These are phyloP conservation scores for Cryptotermes secundus DNA, from an alignment of 1,140 invertebrate species.

Conservation along the genomic window DNA sequence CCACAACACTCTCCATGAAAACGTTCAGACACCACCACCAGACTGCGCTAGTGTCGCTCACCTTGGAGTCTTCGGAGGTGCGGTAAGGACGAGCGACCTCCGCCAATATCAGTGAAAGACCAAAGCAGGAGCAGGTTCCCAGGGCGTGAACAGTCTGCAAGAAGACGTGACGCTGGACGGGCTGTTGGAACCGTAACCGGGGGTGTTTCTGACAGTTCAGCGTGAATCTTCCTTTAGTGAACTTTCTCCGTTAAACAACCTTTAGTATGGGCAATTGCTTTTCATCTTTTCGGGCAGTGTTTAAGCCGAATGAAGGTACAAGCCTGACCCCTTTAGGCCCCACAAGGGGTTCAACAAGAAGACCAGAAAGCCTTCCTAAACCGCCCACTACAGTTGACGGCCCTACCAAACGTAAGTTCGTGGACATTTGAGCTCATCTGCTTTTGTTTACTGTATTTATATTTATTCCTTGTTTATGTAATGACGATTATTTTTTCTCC, in stretches of 20 bases:
- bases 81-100: background rate
- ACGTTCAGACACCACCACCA: background rate
- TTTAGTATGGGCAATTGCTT: slow-evolving; percentile 35
- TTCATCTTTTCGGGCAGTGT: slow-evolving; percentile 34
- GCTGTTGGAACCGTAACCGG: no score
- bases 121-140: background rate
- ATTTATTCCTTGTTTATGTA: no score
- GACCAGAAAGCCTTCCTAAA: background rate
- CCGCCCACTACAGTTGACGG: background rate
- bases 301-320: slow-evolving; percentile 32
- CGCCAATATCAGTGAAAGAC: background rate
- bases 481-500: no score
- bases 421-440: no score
- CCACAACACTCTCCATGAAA: background rate
- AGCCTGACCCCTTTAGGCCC: background rate
- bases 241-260: no score
- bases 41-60: background rate
- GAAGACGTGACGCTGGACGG: background rate
- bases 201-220: no score
- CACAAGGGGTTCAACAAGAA: background rate
- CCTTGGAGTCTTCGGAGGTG: background rate
- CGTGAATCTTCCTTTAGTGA: no score
- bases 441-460: no score
- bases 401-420: background rate
- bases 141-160: background rate